These are phyloP conservation scores for Notocelia uddmanniana DNA, from an alignment of 2,888 invertebrate genomes.

Conservation along the genomic window DNA sequence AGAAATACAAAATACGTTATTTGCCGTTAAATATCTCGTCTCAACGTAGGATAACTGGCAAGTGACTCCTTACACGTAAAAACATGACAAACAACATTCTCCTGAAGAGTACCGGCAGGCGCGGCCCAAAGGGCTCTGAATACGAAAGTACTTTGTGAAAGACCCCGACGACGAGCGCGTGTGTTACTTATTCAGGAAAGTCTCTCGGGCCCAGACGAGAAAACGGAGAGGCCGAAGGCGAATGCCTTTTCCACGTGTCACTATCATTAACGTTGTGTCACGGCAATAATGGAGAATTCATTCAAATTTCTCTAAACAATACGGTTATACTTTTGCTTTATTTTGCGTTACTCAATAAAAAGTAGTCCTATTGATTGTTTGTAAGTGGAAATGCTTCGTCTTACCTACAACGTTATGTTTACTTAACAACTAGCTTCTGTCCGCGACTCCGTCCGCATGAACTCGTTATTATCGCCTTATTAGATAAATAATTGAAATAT, in stretches of 20 bases:
- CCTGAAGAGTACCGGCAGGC: constrained; percentile 13
- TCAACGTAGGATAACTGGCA: background rate
- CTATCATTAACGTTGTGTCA: constrained; percentile 7
- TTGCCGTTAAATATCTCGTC: background rate
- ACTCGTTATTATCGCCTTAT: too few relatives aligned
- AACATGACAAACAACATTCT: constrained; percentile 7
- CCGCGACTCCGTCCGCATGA: too few relatives aligned
- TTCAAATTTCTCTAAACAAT: background rate
- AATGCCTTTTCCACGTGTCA: background rate
- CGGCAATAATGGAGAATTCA: constrained; percentile 6
- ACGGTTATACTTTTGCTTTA: background rate
- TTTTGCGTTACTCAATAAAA: background rate
- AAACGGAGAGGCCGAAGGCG: constrained; percentile 14
- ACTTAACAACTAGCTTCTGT: too few relatives aligned
- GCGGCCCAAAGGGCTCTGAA: constrained; percentile 38
- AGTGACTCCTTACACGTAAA: background rate
- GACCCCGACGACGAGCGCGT: constrained; percentile 32
- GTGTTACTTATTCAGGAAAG: constrained; percentile 41
- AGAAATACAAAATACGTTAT: background rate
- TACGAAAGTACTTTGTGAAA: constrained; percentile 42
- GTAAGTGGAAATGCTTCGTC: background rate
- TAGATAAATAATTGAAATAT: too few relatives aligned
- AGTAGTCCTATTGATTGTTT: background rate
- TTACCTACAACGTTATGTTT: background rate
- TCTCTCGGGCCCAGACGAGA: constrained; percentile 29